These are phyloP conservation scores for Gadopsis marmoratus DNA, from an alignment of 2,797 vertebrate genomes.

Conservation along the genomic window DNA sequence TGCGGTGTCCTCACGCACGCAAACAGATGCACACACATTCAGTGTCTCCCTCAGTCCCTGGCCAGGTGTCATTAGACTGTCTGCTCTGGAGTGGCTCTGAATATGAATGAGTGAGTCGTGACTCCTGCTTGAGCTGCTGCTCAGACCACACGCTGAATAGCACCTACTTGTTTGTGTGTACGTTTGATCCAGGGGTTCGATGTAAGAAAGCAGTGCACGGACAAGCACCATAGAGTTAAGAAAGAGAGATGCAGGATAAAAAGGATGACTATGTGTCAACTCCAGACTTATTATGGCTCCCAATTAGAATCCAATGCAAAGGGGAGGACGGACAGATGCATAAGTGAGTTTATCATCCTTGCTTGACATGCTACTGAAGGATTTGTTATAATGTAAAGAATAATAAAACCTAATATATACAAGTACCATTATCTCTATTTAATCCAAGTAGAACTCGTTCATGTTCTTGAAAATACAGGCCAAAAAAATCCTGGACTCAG, in stretches of 20 bases:
- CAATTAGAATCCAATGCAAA: neutral
- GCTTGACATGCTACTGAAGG: neutral
- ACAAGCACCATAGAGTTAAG: neutral
- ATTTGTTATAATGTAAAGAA: neutral
- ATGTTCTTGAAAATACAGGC: no score
- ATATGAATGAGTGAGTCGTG: conserved; percentile 82
- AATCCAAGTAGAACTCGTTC: no score
- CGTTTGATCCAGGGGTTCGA: conserved; percentile 44
- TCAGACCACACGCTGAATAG: conserved; percentile 1
- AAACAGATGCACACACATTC: neutral
- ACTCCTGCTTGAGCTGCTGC: conserved; percentile 58
- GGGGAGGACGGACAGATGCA: neutral
- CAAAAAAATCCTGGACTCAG: neutral
- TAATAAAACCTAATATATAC: neutral
- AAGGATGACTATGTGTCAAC: neutral
- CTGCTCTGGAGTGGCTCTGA: conserved; percentile 69
- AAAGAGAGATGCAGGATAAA: neutral
- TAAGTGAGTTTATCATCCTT: neutral
- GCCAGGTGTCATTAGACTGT: conserved; percentile 69
- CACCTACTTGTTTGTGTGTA: conserved; percentile 5
- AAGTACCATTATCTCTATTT: neutral
- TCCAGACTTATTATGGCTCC: neutral
- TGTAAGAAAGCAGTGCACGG: conserved; percentile 23
- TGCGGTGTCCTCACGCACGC: neutral
- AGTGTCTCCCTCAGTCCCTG: conserved; percentile 33